Conservation (phyloP, 2,888 invertebrate genomes). For the Torymus aiolomorphi region DNA sequence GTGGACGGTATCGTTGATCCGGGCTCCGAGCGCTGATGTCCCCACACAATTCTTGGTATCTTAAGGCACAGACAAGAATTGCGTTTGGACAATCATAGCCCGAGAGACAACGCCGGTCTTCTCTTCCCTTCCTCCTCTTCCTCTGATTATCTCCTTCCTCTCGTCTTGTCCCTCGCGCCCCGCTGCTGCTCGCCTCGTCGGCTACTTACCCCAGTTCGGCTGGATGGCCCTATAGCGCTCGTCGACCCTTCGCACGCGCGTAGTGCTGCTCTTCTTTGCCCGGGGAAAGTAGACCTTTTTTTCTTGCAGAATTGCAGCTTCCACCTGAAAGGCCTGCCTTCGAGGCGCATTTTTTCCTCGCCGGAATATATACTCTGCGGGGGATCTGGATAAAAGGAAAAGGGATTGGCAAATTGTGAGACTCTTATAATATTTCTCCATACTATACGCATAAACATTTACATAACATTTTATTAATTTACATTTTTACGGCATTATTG, state of each 20-base stretch:
- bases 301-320: slow-evolving; percentile 62
- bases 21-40: slow-evolving; percentile 75
- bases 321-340: background rate
- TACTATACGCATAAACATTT: too few relatives aligned
- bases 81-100: slow-evolving; percentile 77
- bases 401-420: too few relatives aligned
- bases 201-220: slow-evolving; percentile 66
- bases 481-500: too few relatives aligned
- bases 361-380: too few relatives aligned
- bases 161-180: background rate
- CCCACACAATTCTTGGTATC: slow-evolving; percentile 76
- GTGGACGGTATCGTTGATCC: slow-evolving; percentile 60
- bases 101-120: slow-evolving; percentile 63
- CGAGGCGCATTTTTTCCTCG: too few relatives aligned
- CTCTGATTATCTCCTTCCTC: background rate
- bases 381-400: too few relatives aligned
- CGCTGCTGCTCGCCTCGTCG: slow-evolving; percentile 36
- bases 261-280: background rate
- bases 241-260: slow-evolving; percentile 42
- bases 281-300: slow-evolving; percentile 17
- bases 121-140: slow-evolving; percentile 15
- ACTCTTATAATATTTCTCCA: too few relatives aligned
- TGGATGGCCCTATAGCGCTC: slow-evolving; percentile 64
- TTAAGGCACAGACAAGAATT: slow-evolving; percentile 72
- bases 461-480: too few relatives aligned